Evolutionary conservation across 2,797 vertebrate species (phyloP).

Genomic region (Microctenopoma lineatum): DNA sequence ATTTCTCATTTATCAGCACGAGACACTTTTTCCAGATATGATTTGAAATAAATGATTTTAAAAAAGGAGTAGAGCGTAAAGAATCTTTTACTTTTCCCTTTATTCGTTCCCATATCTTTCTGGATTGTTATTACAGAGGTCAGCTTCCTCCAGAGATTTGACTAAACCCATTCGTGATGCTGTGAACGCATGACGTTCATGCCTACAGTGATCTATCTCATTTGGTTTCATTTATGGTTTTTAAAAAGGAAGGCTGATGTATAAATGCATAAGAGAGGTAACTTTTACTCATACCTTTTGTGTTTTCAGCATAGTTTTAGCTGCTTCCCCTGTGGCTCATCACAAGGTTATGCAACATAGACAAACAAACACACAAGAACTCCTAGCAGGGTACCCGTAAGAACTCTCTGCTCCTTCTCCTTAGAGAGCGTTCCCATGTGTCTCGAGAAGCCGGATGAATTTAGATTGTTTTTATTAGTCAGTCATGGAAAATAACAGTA

Average conservation of each 20-base stretch:
- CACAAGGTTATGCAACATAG: constrained; percentile 38
- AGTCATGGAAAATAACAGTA: constrained; percentile 40
- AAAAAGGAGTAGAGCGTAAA: not conserved
- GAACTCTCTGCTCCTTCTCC: constrained; percentile 18
- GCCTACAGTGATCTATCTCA: not conserved
- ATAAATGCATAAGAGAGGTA: constrained; percentile 10
- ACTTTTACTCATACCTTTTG: constrained; percentile 8
- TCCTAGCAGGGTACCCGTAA: constrained; percentile 28
- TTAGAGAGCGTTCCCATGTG: constrained; percentile 52
- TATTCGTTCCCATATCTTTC: constrained; percentile 11
- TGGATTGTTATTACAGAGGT: constrained; percentile 14
- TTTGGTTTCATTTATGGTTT: not conserved
- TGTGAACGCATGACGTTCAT: not conserved
- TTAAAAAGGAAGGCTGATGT: not conserved
- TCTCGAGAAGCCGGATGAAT: constrained; percentile 60
- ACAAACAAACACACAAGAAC: constrained; percentile 53
- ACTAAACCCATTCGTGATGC: not conserved
- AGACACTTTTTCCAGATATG: not conserved
- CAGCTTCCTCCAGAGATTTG: constrained; percentile 2
- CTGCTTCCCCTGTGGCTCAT: constrained; percentile 7
- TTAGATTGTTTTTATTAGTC: constrained; percentile 43
- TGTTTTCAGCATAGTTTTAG: constrained; percentile 9
- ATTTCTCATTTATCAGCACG: not conserved
- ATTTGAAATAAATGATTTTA: not conserved
- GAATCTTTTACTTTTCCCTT: not conserved